A percentile compares a stretch with the other conserved stretches of the same genome.
These are phyloP conservation scores for Symphodus melops DNA, from an alignment of 2,113 vertebrate genomes.

Conservation along the genomic window DNA sequence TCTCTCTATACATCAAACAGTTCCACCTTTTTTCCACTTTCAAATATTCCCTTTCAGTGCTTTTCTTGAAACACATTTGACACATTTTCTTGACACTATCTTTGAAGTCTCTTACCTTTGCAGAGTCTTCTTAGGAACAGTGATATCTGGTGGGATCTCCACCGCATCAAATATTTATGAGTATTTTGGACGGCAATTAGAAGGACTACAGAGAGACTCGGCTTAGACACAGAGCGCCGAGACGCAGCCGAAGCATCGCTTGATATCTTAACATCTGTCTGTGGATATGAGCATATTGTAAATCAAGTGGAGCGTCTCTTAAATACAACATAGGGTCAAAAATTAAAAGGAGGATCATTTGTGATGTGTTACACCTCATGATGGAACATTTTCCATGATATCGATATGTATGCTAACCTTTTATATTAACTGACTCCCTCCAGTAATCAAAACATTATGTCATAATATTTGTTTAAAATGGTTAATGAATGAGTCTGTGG, in stretches of 20 bases:
- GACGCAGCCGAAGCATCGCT: conserved; percentile 1
- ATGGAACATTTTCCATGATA: not conserved
- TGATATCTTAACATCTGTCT: conserved; percentile 35
- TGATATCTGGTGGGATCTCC: conserved; percentile 57
- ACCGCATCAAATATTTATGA: conserved; percentile 67
- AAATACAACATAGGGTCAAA: conserved; percentile 3
- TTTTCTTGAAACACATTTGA: conserved; percentile 59
- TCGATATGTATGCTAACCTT: not conserved
- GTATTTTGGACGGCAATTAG: conserved; percentile 69
- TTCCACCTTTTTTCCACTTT: conserved; percentile 54
- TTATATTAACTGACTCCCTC: not conserved
- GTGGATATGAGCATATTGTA: conserved; percentile 24
- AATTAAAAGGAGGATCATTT: conserved; percentile 12
- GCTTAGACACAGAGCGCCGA: conserved; percentile 24
- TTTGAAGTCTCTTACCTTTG: conserved; percentile 68
- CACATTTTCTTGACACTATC: conserved; percentile 60
- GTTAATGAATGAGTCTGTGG: not conserved
- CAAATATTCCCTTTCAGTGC: conserved; percentile 63
- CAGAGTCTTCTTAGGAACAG: conserved; percentile 46
- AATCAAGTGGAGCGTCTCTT: conserved; percentile 16
- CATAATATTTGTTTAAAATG: not conserved
- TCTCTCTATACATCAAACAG: conserved; percentile 46
- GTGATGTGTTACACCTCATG: conserved; percentile 14
- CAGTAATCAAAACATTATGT: not conserved
- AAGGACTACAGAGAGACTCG: conserved; percentile 41